Percentiles rank a stretch among this genome's conserved stretches.
Conservation (phyloP, 37 sponge, comb jelly and placozoan species). For the Hexactinellida sp. region DNA sequence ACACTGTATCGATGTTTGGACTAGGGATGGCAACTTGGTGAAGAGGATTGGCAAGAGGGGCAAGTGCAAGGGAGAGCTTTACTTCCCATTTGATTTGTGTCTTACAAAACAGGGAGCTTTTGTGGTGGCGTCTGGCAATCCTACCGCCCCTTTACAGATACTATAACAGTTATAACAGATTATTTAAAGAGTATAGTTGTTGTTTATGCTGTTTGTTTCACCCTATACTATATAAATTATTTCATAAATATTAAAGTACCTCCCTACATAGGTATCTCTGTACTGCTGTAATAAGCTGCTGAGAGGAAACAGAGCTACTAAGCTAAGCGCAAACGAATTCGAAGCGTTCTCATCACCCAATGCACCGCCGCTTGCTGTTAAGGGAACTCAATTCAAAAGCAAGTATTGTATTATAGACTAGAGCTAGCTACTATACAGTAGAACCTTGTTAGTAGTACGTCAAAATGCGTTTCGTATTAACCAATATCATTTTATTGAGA, state of each 20-base stretch:
- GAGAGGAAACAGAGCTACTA: conserved; percentile 73
- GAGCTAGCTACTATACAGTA: background rate
- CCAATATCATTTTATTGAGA: no score
- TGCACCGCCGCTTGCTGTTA: conserved; percentile 65
- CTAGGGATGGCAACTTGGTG: background rate
- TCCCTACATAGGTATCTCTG: conserved; percentile 45
- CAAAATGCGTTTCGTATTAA: no score
- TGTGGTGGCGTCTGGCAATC: background rate
- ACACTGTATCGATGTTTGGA: background rate
- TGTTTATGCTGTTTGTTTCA: no score
- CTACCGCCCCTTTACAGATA: background rate
- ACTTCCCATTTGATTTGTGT: conserved; percentile 3
- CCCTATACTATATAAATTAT: no score
- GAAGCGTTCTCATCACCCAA: conserved; percentile 80
- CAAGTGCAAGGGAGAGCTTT: background rate
- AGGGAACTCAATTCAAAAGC: conserved; percentile 56
- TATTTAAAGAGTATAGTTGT: no score
- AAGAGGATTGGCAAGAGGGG: conserved; percentile 1
- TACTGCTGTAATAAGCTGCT: conserved; percentile 74
- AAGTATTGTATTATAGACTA: background rate
- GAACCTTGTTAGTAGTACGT: background rate
- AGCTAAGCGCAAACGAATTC: conserved; percentile 40
- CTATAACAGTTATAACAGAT: background rate
- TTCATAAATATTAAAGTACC: no score
- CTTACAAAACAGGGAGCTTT: background rate